Conservation (phyloP, 2,797 vertebrate species). For the Lutjanus argentimaculatus region DNA sequence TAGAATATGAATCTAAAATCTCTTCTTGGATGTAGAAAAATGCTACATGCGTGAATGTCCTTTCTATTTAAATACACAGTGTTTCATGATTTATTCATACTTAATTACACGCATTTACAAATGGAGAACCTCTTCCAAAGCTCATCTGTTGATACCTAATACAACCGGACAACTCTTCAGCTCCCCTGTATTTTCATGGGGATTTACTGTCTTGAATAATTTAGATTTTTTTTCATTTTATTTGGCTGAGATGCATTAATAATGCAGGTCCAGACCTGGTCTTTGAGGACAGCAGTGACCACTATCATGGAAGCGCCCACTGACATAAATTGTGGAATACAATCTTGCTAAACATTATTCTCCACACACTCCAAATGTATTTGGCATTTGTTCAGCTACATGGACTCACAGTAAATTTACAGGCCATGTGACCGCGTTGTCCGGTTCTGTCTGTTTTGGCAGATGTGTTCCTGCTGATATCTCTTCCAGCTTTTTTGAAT, state of each 20-base stretch:
- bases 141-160: slow-evolving; percentile 15
- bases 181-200: background rate
- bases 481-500: background rate
- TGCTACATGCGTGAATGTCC: background rate
- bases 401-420: too few relatives aligned
- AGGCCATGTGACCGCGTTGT: too few relatives aligned
- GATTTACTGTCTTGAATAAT: slow-evolving; percentile 24
- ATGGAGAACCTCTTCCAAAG: background rate
- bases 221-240: background rate
- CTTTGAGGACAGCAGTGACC: background rate
- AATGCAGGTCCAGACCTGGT: slow-evolving; percentile 7
- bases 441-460: background rate
- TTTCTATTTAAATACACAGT: background rate
- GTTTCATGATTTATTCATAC: slow-evolving; percentile 35
- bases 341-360: background rate
- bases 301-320: background rate
- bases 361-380: background rate
- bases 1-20: background rate
- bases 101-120: slow-evolving; percentile 14
- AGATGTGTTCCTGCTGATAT: background rate
- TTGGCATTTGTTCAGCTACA: too few relatives aligned
- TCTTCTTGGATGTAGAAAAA: background rate
- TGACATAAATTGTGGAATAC: background rate
- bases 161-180: slow-evolving; percentile 6
- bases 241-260: slow-evolving; percentile 16